Evolutionary conservation across 2,888 invertebrate species (phyloP), one percentile per base, ranked within the genome.

Genomic region (Rhamphomyia laevipes): DNA sequence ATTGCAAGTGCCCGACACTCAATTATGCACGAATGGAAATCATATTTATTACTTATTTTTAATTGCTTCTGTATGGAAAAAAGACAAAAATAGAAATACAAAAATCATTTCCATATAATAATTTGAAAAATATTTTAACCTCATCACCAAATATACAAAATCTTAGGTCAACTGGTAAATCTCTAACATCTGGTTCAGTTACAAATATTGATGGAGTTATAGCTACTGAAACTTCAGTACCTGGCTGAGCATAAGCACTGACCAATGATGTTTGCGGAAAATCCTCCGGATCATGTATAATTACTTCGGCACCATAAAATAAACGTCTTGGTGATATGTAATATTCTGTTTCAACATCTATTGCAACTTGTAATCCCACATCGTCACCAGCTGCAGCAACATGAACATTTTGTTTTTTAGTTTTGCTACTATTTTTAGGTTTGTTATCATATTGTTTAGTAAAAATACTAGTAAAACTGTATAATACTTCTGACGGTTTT

Each of bases 101-200:
- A 11, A 4, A 38, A 4, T 11, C 6, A 15, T 37, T 15, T 33
- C 4, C 4, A 13, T 13, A 33, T 13, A 13, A 15, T 15, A 37
- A 16, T 37, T 37, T n/a, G n/a, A n/a, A 37, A 3, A 12, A 40
- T 4, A 18, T 31, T 18, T 31, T 38, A 27, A 27, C 65, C 59
- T 71, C 71, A 49, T 63, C 59, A 9, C 61, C 57, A 54, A 70
- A 70, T 48, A 61, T 58, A 45, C 71, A 71, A 49, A 60, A 60
- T 43, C 71, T 58, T 45, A 62, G 58, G 2, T 58, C 48, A 4
- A 61, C 46, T 16, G 63, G 58, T 10, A 71, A 50, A 9, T 49
- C 48, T 31, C 63, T 58, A n/a, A 70, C 61, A 40, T 60, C 59
- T 1, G 57, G 48, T 9, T 60, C 58, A 16, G 67, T 64, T 44